These are phyloP conservation scores for Lordiphosa mommai DNA, from an alignment of 1,140 invertebrate genomes.

Conservation along the genomic window DNA sequence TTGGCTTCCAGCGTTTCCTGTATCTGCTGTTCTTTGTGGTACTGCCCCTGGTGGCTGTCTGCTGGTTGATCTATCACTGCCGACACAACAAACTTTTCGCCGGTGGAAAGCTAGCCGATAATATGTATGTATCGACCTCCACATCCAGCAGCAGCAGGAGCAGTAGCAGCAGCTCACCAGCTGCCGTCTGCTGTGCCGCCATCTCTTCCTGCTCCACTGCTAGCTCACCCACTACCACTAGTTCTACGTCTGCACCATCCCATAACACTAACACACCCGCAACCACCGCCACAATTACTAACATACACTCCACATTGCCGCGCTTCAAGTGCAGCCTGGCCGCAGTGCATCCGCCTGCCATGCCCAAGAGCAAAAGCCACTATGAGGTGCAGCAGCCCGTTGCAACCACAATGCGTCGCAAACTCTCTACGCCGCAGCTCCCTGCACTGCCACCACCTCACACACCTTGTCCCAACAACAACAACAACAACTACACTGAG, in stretches of 20 bases:
- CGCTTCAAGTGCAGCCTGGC: conserved; percentile 42
- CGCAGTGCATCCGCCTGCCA: conserved; percentile 53
- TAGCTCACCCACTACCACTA: conserved; percentile 35
- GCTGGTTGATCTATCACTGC: conserved; percentile 87
- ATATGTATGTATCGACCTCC: conserved; percentile 86
- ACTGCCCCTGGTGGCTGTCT: conserved; percentile 85
- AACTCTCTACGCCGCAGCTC: conserved; percentile 20
- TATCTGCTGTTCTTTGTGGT: conserved; percentile 92
- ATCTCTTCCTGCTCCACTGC: conserved; percentile 29
- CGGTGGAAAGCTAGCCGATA: conserved; percentile 85
- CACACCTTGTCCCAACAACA: conserved; percentile 13
- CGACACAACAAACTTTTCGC: conserved; percentile 82
- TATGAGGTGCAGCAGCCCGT: conserved; percentile 35
- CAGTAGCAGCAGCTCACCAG: conserved; percentile 28
- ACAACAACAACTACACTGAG: conserved; percentile 34
- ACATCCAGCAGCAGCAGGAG: conserved; percentile 53
- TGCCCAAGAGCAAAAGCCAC: conserved; percentile 63
- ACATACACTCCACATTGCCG: conserved; percentile 55
- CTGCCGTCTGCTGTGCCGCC: conserved; percentile 15
- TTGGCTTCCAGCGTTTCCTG: conserved; percentile 86
- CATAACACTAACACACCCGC: conserved; percentile 17
- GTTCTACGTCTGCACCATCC: conserved; percentile 27
- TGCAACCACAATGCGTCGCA: conserved; percentile 34
- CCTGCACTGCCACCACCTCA: conserved; percentile 1
- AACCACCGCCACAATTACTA: conserved; percentile 63